Percentiles rank a stretch among this genome's conserved stretches.
Conservation (phyloP, 2,113 vertebrate species). For the Glareola pratincola region DNA sequence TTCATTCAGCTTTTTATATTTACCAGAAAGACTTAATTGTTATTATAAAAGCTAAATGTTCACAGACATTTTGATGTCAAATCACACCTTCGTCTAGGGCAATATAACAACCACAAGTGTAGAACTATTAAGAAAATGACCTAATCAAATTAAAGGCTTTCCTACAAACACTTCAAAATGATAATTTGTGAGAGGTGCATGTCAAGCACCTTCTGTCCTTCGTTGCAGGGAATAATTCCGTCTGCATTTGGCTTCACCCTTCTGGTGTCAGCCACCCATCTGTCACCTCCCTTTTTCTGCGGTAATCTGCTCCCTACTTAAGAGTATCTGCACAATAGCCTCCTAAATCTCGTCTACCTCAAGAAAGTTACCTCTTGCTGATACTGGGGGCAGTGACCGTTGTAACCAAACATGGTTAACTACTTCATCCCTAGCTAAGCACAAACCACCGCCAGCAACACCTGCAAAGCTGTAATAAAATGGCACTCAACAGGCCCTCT, state of each 20-base stretch:
- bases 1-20: not conserved
- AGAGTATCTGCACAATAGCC: not conserved
- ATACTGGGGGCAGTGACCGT: not conserved
- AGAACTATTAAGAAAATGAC: not conserved
- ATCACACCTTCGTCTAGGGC: not conserved
- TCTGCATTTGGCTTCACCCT: not conserved
- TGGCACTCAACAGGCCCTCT: not conserved
- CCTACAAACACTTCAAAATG: not conserved
- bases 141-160: slow-evolving; percentile 3
- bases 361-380: not conserved
- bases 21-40: not conserved
- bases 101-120: not conserved
- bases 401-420: not conserved
- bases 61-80: not conserved
- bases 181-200: not conserved
- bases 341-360: not conserved
- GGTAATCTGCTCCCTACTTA: not conserved
- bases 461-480: not conserved
- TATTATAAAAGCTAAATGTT: not conserved
- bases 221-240: not conserved
- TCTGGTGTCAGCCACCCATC: not conserved
- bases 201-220: not conserved
- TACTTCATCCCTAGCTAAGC: not conserved
- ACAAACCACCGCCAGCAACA: accelerated
- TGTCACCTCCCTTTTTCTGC: not conserved